Percentiles rank a stretch among this genome's conserved stretches.
Evolutionary conservation across 1,140 invertebrate genomes (phyloP).

Genomic region (Bilobella aurantiaca): DNA sequence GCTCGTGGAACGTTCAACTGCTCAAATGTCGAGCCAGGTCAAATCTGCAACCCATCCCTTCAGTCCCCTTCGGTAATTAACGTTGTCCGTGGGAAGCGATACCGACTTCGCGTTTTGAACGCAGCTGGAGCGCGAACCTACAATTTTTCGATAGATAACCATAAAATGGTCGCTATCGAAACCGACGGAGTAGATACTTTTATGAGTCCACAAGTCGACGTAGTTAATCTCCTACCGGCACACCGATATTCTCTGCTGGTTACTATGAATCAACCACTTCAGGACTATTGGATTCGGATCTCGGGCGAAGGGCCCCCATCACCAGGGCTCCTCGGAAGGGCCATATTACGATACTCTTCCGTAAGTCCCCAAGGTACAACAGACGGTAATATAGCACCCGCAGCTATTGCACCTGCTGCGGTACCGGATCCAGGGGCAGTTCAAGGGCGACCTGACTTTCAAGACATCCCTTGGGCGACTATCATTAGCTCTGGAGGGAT

Average conservation of each 20-base stretch:
- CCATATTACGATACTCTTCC: not conserved
- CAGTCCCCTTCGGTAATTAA: slow-evolving; percentile 5
- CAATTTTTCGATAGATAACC: slow-evolving; percentile 18
- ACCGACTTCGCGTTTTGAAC: slow-evolving; percentile 15
- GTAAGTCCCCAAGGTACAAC: not conserved
- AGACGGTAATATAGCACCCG: not conserved
- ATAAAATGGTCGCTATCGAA: slow-evolving; percentile 13
- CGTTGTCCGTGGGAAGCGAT: slow-evolving; percentile 7
- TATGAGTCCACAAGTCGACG: not conserved
- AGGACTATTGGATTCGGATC: slow-evolving; percentile 1
- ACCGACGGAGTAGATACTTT: slow-evolving; percentile 16
- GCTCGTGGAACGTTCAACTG: slow-evolving; percentile 11
- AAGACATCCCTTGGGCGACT: not conserved
- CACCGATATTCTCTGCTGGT: slow-evolving; percentile 19
- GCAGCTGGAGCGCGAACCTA: not conserved
- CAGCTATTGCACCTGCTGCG: not conserved
- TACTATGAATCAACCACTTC: not conserved
- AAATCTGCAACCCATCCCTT: not conserved
- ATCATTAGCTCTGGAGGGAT: not conserved
- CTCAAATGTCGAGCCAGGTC: not conserved
- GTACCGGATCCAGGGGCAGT: not conserved
- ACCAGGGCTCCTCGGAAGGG: not conserved
- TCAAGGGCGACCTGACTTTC: not conserved
- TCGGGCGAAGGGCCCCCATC: not conserved
- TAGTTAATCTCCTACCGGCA: slow-evolving; percentile 5